Conservation (phyloP, 2,888 invertebrate genomes). For the Parasteatoda lunata region DNA sequence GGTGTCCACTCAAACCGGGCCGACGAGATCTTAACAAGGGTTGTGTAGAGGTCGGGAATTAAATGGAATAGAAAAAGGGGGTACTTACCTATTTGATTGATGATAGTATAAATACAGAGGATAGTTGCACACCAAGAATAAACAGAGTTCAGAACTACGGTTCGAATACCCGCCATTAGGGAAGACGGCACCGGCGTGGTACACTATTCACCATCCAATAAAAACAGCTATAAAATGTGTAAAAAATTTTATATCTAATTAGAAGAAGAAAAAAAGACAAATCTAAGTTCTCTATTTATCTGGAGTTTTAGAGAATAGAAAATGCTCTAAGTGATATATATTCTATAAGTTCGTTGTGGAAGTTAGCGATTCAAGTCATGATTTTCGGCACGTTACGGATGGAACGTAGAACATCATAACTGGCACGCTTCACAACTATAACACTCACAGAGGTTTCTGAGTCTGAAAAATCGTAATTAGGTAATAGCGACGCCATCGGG, state of each 20-base stretch:
- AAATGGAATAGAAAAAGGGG: neutral
- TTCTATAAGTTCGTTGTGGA: neutral
- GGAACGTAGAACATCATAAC: neutral
- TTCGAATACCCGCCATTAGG: conserved; percentile 45
- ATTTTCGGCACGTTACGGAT: conserved; percentile 2
- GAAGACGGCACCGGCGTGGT: conserved; percentile 8
- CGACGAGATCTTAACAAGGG: neutral
- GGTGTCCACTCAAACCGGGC: conserved; percentile 19
- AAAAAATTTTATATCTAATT: neutral
- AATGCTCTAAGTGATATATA: neutral
- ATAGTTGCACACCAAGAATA: conserved; percentile 45
- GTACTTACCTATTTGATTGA: conserved; percentile 53
- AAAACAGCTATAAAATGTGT: conserved; percentile 7
- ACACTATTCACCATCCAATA: conserved; percentile 23
- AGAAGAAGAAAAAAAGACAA: neutral
- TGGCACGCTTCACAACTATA: conserved; percentile 13
- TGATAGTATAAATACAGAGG: conserved; percentile 30
- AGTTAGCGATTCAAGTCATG: conserved; percentile 24
- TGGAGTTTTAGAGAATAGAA: neutral
- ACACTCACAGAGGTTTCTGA: neutral
- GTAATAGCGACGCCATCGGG: conserved; percentile 13
- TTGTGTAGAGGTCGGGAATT: neutral
- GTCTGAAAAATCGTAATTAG: neutral
- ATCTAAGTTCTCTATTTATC: neutral
- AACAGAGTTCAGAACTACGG: conserved; percentile 9